Evolutionary conservation across 1,140 invertebrate genomes (phyloP).

Genomic region (Coboldia fuscipes): DNA sequence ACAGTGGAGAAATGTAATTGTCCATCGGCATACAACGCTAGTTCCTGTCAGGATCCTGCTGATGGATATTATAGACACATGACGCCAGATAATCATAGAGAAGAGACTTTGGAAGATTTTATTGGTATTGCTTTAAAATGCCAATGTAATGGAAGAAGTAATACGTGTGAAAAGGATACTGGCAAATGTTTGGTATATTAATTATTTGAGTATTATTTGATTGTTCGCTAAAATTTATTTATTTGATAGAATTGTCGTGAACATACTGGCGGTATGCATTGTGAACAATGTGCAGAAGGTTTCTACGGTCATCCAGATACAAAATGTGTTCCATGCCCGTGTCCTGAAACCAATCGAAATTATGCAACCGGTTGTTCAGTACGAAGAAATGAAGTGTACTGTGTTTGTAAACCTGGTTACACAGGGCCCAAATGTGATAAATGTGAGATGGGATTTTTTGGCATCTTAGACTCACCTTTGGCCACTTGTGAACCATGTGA

Average conservation of each 20-base stretch:
- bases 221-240: constrained; percentile 4
- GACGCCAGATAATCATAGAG: constrained; percentile 23
- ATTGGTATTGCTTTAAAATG: constrained; percentile 65
- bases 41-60: constrained; percentile 74
- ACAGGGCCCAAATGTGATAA: constrained; percentile 37
- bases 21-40: constrained; percentile 50
- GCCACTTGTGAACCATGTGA: constrained; percentile 55
- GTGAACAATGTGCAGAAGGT: constrained; percentile 60
- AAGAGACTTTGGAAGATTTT: constrained; percentile 24
- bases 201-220: not conserved
- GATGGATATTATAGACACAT: constrained; percentile 62
- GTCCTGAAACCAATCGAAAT: constrained; percentile 47
- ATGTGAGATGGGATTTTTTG: constrained; percentile 61
- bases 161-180: constrained; percentile 60
- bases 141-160: constrained; percentile 59
- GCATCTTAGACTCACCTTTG: constrained; percentile 30
- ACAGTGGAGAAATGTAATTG: constrained; percentile 83
- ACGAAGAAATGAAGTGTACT: constrained; percentile 30
- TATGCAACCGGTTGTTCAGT: constrained; percentile 49
- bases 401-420: constrained; percentile 48
- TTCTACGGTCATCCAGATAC: constrained; percentile 54
- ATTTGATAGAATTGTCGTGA: constrained; percentile 51
- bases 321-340: constrained; percentile 68
- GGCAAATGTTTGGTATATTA: constrained; percentile 57
- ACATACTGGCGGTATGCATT: constrained; percentile 56